Conservation (phyloP, 2,797 vertebrate species). For the Apogon hyalosoma region DNA sequence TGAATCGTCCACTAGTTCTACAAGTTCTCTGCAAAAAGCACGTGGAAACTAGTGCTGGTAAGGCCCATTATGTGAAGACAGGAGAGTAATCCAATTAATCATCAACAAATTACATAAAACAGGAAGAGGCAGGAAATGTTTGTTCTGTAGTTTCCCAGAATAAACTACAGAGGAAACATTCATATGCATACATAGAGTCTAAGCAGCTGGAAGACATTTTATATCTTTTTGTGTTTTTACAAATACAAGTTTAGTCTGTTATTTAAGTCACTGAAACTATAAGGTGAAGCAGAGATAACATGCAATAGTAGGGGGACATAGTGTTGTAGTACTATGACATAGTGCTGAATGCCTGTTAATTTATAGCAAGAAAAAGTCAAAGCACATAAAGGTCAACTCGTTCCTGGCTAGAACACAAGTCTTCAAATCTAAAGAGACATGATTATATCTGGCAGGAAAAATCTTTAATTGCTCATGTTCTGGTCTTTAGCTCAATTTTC, state of each 20-base stretch:
- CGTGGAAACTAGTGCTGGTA: conserved; percentile 2
- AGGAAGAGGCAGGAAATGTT: conserved; percentile 7
- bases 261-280: neutral
- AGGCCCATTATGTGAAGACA: conserved; percentile 1
- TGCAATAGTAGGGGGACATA: neutral
- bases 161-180: neutral
- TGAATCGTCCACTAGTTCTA: neutral
- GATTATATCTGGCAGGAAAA: neutral
- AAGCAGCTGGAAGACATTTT: conserved; percentile 2
- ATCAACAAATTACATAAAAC: neutral
- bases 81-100: conserved; percentile 20
- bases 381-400: conserved; percentile 20
- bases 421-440: conserved; percentile 12
- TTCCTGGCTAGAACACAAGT: conserved; percentile 1
- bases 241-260: too few relatives aligned
- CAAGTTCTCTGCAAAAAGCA: neutral
- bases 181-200: conserved; percentile 6
- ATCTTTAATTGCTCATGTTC: neutral
- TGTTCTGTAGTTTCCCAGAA: neutral
- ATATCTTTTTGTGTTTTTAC: too few relatives aligned
- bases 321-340: neutral
- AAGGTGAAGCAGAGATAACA: neutral
- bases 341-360: conserved; percentile 6
- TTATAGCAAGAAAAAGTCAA: conserved; percentile 1
- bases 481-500: too few relatives aligned